These are phyloP conservation scores for Lymantria dispar DNA, from an alignment of 2,888 invertebrate genomes.

Conservation along the genomic window DNA sequence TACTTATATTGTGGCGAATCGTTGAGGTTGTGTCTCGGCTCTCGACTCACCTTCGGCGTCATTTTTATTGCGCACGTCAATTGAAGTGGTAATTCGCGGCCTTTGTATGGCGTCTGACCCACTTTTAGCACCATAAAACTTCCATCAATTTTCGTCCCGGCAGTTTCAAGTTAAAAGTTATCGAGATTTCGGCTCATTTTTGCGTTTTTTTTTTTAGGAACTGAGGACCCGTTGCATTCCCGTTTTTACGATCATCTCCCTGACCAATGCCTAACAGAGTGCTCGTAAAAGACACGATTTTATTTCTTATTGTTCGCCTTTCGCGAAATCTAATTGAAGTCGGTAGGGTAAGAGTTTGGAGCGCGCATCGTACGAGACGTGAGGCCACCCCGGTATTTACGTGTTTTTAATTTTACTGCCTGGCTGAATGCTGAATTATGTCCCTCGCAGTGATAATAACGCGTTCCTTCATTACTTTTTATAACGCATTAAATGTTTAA, in stretches of 20 bases:
- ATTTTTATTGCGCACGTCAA: slow-evolving; percentile 33
- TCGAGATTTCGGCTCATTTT: slow-evolving; percentile 53
- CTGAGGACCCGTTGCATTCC: slow-evolving; percentile 72
- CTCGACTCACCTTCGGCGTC: slow-evolving; percentile 34
- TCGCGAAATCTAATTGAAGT: slow-evolving; percentile 81
- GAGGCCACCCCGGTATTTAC: slow-evolving; percentile 64
- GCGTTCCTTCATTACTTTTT: slow-evolving; percentile 71
- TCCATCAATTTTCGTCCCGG: slow-evolving; percentile 64
- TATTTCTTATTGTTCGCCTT: slow-evolving; percentile 81
- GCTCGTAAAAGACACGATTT: slow-evolving; percentile 78
- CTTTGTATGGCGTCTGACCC: slow-evolving; percentile 61
- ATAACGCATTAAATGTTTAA: slow-evolving; percentile 62
- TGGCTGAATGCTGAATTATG: slow-evolving; percentile 63
- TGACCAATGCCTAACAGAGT: slow-evolving; percentile 70
- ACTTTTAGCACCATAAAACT: slow-evolving; percentile 66
- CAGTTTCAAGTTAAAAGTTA: slow-evolving; percentile 52
- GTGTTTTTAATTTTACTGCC: slow-evolving; percentile 76
- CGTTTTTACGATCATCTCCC: slow-evolving; percentile 68
- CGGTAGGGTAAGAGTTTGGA: slow-evolving; percentile 36
- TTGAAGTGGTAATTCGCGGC: slow-evolving; percentile 35
- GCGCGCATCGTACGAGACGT: slow-evolving; percentile 12
- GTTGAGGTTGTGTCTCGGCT: slow-evolving; percentile 20
- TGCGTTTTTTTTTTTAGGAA: slow-evolving; percentile 67
- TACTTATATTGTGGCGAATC: slow-evolving; percentile 7
- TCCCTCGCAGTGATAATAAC: slow-evolving; percentile 57